Base-by-base conservation (phyloP, 2,113 vertebrate species). In the Perca flavescens region DNA sequence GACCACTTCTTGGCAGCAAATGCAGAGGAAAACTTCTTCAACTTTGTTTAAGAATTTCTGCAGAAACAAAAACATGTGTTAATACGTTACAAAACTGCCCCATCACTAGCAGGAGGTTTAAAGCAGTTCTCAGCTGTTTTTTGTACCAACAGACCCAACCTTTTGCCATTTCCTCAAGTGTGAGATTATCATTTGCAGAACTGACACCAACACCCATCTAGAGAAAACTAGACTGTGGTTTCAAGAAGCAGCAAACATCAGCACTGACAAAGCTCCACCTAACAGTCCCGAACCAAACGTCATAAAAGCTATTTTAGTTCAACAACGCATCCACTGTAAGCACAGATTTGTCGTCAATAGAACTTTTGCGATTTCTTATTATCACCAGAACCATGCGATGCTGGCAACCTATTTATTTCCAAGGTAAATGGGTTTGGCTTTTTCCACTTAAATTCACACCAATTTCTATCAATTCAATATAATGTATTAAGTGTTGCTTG, bases 1-100 rank as follows among this genome's bases (percentile, higher is more conserved):
- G 68, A 99, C 98, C 47, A 99, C 96, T 89, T 99, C 98, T 92
- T 99, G 98, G 74, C 98, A 99, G 93, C 98, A 99, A 49, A 99
- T 98, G 62, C 98, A 99, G 85, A 96, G 91, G 79, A 99, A 99
- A 1, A 97, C 91, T 73, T 99, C 98, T 76, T 97, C 96, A 54
- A 99, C 97, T 79, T 98, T 98, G 68, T 47, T 97, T 43, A 99
- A 91, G 77, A 99, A 99, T 91, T 96, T 97, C 97, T 99, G 94
- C 1, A 89, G 83, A 46, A 70, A 88, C 0, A 87, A 57, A 31
- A 62, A 66, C 9, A 5, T n/a, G 15, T 28, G 47, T 54, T n/a
- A 56, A 21, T 1, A 3, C 4, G 3, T 49, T 49, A 52, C 16
- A 62, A 31, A 43, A 69, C 6, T 10, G 5, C 31, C 36, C 5